These are phyloP conservation scores for Spicauda simplicius DNA, from an alignment of 2,888 invertebrate genomes.

Conservation along the genomic window DNA sequence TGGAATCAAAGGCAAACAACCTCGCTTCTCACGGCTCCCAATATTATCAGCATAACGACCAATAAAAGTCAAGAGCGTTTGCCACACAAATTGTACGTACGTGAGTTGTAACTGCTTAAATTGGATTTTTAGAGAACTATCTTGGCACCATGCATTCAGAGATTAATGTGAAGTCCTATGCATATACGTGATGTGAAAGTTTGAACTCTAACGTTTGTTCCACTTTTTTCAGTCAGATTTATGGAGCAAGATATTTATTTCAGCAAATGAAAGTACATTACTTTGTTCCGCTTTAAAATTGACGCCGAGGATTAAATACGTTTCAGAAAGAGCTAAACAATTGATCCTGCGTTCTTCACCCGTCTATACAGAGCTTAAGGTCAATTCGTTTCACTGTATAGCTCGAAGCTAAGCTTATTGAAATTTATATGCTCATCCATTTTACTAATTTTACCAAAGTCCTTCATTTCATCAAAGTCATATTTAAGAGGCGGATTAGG, in stretches of 20 bases:
- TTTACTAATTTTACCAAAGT: conserved; percentile 35
- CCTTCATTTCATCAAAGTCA: conserved; percentile 36
- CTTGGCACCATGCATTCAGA: conserved; percentile 42
- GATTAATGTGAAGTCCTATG: conserved; percentile 38
- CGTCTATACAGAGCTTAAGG: conserved; percentile 17
- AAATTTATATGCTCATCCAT: conserved; percentile 36
- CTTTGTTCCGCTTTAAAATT: background rate
- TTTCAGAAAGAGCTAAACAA: background rate
- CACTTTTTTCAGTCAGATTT: conserved; percentile 23
- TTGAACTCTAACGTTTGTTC: conserved; percentile 23
- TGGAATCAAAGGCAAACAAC: conserved; percentile 47
- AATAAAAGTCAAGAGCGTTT: conserved; percentile 69
- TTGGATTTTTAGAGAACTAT: conserved; percentile 54
- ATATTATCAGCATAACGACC: conserved; percentile 68
- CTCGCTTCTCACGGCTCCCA: conserved; percentile 55
- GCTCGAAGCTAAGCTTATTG: conserved; percentile 26
- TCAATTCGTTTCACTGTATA: conserved; percentile 25
- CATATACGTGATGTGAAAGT: conserved; percentile 31
- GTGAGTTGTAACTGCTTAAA: conserved; percentile 55
- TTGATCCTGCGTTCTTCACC: background rate
- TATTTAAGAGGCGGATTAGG: conserved; percentile 37
- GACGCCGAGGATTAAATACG: background rate
- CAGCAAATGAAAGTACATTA: conserved; percentile 16
- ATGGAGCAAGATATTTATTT: conserved; percentile 21
- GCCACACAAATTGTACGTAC: conserved; percentile 58